phyloP scores from a whole-genome alignment of 2,888 invertebrate genomes.

The Campopleginae sp. region DNA sequence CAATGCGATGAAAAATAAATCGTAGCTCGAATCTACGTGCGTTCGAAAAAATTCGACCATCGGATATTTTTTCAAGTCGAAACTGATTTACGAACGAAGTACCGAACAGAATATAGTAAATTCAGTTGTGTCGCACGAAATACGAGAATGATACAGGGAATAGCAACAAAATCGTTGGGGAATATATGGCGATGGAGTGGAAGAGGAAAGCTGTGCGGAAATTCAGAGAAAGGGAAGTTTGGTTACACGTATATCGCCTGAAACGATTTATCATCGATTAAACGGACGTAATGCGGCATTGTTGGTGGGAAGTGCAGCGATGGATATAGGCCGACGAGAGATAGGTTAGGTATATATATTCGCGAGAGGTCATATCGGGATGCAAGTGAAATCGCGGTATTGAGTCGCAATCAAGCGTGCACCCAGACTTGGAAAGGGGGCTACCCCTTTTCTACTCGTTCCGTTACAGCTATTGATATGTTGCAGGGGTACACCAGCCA shows the following conservation, averaged over 20 bases:
- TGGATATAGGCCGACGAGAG: slow-evolving; percentile 59
- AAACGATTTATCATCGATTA: slow-evolving; percentile 80
- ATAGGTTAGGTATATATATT: slow-evolving; percentile 73
- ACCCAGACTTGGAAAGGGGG: slow-evolving; percentile 58
- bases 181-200: slow-evolving; percentile 28
- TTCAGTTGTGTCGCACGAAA: neutral
- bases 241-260: slow-evolving; percentile 68
- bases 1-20: no score
- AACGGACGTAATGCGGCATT: slow-evolving; percentile 79
- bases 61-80: neutral
- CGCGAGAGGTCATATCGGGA: slow-evolving; percentile 77
- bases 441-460: slow-evolving; percentile 39
- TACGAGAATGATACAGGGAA: slow-evolving; percentile 29
- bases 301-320: slow-evolving; percentile 75
- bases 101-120: neutral
- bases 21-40: no score
- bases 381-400: slow-evolving; percentile 75
- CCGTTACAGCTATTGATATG: slow-evolving; percentile 46
- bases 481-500: slow-evolving; percentile 66
- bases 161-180: slow-evolving; percentile 43
- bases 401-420: slow-evolving; percentile 79
- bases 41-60: no score
- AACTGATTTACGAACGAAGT: neutral
- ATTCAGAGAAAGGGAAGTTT: slow-evolving; percentile 9
- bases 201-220: slow-evolving; percentile 31